Percentiles rank a stretch among this genome's conserved stretches.
Evolutionary conservation across 1,140 invertebrate species (phyloP).

Genomic region (Globodera rostochiensis): DNA sequence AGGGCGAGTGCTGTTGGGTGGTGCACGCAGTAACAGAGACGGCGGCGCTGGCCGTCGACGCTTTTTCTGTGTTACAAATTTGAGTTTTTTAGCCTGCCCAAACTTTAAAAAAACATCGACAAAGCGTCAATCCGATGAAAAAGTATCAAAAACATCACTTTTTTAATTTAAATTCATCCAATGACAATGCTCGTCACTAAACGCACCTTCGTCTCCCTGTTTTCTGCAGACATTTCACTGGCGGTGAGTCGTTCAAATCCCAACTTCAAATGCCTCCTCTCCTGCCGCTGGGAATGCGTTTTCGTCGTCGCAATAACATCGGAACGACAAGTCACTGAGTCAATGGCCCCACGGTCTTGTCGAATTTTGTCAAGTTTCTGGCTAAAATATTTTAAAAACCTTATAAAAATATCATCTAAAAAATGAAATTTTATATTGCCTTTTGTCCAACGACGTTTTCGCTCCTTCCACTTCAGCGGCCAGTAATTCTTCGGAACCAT

Average conservation of each 20-base stretch:
- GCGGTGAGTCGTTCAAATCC: constrained; percentile 31
- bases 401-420: no score
- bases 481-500: constrained; percentile 13
- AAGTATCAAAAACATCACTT: no score
- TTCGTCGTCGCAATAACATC: constrained; percentile 20
- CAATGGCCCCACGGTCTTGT: constrained; percentile 26
- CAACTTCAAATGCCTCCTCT: neutral
- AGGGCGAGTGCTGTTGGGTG: neutral
- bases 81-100: no score
- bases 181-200: no score
- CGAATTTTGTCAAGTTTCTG: constrained; percentile 8
- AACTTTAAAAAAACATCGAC: no score
- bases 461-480: neutral
- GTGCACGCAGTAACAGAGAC: neutral
- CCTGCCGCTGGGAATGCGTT: neutral
- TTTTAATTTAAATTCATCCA: no score
- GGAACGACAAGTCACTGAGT: constrained; percentile 43
- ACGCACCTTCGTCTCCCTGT: neutral
- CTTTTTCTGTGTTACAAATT: no score
- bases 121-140: no score
- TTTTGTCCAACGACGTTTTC: neutral
- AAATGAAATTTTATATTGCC: neutral
- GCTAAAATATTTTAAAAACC: neutral
- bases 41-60: neutral
- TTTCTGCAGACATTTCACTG: constrained; percentile 2